Percentiles rank a stretch among this genome's conserved stretches.
Evolutionary conservation across 2,797 vertebrate species (phyloP).

Genomic region (Echeneis naucrates): DNA sequence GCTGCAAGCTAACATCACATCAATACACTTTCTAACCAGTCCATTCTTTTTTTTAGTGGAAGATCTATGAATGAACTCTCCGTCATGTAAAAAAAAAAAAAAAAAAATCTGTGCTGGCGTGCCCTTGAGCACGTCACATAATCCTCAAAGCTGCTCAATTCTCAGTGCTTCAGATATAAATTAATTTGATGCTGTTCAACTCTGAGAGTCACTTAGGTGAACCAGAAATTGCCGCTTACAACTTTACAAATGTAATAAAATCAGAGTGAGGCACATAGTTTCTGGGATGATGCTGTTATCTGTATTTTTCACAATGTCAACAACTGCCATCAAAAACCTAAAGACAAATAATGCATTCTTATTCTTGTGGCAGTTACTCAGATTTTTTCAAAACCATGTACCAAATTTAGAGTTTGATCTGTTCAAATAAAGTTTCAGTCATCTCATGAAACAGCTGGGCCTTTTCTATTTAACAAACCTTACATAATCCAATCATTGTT

Average conservation of each 20-base stretch:
- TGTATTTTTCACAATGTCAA: background rate
- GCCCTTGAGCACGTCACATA: slow-evolving; percentile 53
- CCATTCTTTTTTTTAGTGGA: background rate
- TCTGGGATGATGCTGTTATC: background rate
- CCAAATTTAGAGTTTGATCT: background rate
- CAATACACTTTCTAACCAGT: slow-evolving; percentile 31
- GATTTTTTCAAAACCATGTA: background rate
- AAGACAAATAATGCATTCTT: no score
- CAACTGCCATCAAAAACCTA: background rate
- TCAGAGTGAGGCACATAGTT: background rate
- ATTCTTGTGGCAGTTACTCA: background rate
- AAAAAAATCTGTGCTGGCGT: slow-evolving; percentile 23
- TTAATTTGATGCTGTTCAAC: slow-evolving; percentile 40
- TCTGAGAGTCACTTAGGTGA: slow-evolving; percentile 36
- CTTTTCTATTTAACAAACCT: background rate
- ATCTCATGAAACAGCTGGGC: background rate
- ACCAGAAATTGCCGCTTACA: background rate
- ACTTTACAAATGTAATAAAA: no score
- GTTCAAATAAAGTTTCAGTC: background rate
- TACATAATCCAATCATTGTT: background rate
- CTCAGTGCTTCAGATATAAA: slow-evolving; percentile 40
- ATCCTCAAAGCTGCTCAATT: slow-evolving; percentile 56
- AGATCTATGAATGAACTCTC: slow-evolving; percentile 30
- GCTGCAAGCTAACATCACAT: slow-evolving; percentile 44
- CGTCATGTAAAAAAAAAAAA: slow-evolving; percentile 11